Base-by-base conservation (phyloP, 2,888 invertebrate species). In the Torymus tubicola region DNA sequence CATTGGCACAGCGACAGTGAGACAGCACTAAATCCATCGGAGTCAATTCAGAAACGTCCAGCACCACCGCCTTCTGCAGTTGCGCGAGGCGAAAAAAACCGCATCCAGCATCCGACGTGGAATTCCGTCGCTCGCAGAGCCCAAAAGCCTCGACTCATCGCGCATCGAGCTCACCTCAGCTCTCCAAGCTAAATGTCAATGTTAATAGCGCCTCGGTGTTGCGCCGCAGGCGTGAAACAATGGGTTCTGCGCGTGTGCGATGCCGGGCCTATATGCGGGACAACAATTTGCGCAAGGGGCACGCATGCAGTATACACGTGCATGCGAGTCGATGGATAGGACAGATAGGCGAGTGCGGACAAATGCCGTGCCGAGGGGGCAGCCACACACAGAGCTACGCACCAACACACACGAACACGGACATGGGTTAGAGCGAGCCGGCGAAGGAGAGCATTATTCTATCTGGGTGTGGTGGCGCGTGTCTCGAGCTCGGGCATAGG, bases 141-240 rank as follows among this genome's bases (percentile, higher is more conserved):
- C 42, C 42, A 18, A 68, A 73, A 73, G 10, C 18, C 68, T 8
- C 70, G 50, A 63, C 55, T 71, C 75, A 69, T 80, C 80, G 75
- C 55, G 53, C 16, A 14, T 31, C 16, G 18, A 12, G 42, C 42
- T 42, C 42, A 42, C 42, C 42, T 42, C 42, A 42, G 8, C 63
- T 65, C 55, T 10, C 24, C 64, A n/a, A 53, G 21, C 78, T 81
- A 81, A 81, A 81, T 81, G 81, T 81, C 81, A 81, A 81, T 81
- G 81, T 81, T 81, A 81, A 81, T 81, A 70, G 69, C 69, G 74
- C 24, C n/a, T 57, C 42, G 52, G 18, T 8, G 72, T 61, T 58
- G 67, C 68, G 14, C 24, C 42, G 14, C 16, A 50, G 65, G n/a
- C 14, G 14, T 58, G 21, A 55, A 72, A 80, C 80, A 80, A 80